Conservation (phyloP, 1,140 invertebrate species). For the Aphelinus atriplicis region DNA sequence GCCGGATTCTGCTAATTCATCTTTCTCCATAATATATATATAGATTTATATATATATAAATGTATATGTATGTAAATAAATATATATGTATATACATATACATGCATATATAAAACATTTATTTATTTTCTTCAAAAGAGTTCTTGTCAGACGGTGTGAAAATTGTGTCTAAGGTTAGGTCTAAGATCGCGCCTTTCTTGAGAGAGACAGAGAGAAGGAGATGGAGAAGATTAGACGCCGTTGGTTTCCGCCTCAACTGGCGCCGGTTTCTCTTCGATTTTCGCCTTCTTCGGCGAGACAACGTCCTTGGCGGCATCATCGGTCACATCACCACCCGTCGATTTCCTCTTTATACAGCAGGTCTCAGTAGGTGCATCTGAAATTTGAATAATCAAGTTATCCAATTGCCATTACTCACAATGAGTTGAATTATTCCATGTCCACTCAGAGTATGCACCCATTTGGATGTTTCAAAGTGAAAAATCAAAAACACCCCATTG, state of each 20-base stretch:
- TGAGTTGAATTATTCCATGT: conserved; percentile 7
- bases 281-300: conserved; percentile 79
- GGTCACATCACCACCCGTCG: conserved; percentile 68
- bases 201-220: too few species aligned
- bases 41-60: conserved; percentile 3
- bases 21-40: conserved; percentile 27
- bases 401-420: background rate
- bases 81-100: too few species aligned
- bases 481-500: too few species aligned
- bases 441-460: background rate
- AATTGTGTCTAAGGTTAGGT: conserved; percentile 38
- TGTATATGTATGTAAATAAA: too few species aligned
- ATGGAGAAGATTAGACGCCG: conserved; percentile 55
- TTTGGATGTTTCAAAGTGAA: too few species aligned
- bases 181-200: conserved; percentile 26
- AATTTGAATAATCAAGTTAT: conserved; percentile 26
- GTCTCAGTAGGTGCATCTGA: conserved; percentile 55
- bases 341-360: conserved; percentile 77
- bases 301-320: conserved; percentile 66
- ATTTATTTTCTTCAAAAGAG: too few species aligned
- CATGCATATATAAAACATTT: too few species aligned
- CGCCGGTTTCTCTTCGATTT: conserved; percentile 70
- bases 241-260: conserved; percentile 67
- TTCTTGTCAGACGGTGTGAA: conserved; percentile 33
- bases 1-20: conserved; percentile 5